Conservation (phyloP, 2,797 vertebrate genomes). For the Poeciliopsis turneri region DNA sequence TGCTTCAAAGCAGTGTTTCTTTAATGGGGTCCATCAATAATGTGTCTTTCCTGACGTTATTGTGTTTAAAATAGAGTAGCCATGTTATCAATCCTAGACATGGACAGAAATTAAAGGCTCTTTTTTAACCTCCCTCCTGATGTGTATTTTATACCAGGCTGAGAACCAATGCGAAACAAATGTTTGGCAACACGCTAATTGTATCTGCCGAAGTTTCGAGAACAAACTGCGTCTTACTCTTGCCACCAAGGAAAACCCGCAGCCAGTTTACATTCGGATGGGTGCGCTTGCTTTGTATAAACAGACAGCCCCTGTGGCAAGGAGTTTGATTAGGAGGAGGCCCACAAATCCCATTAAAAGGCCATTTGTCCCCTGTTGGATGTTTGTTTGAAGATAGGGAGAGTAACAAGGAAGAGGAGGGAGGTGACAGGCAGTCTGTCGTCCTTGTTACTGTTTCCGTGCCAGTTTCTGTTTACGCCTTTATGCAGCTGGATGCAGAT, state of each 20-base stretch:
- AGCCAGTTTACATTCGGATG: conserved; percentile 77
- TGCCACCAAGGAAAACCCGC: conserved; percentile 68
- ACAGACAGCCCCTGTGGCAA: conserved; percentile 77
- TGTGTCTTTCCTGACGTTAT: conserved; percentile 61
- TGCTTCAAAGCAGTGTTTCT: conserved; percentile 63
- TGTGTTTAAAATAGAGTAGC: conserved; percentile 65
- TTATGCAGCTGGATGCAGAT: conserved; percentile 58
- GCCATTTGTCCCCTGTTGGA: conserved; percentile 64
- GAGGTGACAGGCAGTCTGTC: conserved; percentile 50
- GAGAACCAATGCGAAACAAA: conserved; percentile 77
- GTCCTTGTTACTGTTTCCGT: conserved; percentile 47
- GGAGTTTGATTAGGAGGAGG: conserved; percentile 82
- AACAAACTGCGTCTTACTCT: conserved; percentile 49
- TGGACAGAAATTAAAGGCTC: conserved; percentile 57
- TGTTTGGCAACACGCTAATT: conserved; percentile 72
- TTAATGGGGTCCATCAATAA: conserved; percentile 78
- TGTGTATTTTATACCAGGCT: conserved; percentile 59
- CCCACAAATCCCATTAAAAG: conserved; percentile 84
- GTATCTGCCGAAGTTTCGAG: conserved; percentile 58
- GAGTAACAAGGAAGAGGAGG: conserved; percentile 55
- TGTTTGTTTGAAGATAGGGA: conserved; percentile 81
- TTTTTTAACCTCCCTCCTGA: conserved; percentile 15
- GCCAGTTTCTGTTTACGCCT: conserved; percentile 67
- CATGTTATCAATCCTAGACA: conserved; percentile 67
- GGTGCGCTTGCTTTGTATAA: conserved; percentile 78